Evolutionary conservation across 2,797 vertebrate species (phyloP), one percentile per base, ranked within the genome.

Genomic region (Fistularia tabacaria): DNA sequence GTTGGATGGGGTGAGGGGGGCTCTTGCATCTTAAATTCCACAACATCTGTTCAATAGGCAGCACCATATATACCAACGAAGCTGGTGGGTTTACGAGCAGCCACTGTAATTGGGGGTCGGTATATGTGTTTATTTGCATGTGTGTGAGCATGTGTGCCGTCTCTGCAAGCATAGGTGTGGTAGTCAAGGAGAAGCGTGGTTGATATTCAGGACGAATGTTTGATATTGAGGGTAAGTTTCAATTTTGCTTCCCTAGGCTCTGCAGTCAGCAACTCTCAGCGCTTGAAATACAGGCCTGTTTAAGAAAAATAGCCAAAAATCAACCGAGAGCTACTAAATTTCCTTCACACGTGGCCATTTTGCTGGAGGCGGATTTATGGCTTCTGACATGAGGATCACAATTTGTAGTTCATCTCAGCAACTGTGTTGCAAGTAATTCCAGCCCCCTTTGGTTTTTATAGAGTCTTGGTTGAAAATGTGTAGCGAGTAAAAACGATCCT

Each of bases 1-100:
- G 55, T 14, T 51, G 62, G 52, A 48, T 40, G 46, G 49, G 25
- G 45, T 15, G 25, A 38, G 15, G 14, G 77, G 71, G 75, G 71
- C 77, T 81, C 84, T 79, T 87, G 89, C 90, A 92, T 91, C 91
- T 92, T 90, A 93, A 93, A 94, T 94, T 93, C 93, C 92, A 87
- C 87, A 92, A 93, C 92, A 93, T 94, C 92, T 94, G 93, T 91
- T 93, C 92, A 76, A 84, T 88, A 86, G 80, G 82, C 81, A 82
- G 71, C 81, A 73, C 59, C 76, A 77, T 81, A 85, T 85, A 84
- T 69, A 77, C 79, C 58, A 62, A 54, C 38, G 64, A 79, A 72
- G 81, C 85, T 81, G 84, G 87, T 75, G 73, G 86, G 85, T 85
- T 86, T 81, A 76, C 79, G 78, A 74, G 83, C 81, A 80, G 74